phyloP scores from a whole-genome alignment of 2,113 vertebrate genomes.

The Cavia porcellus region DNA sequence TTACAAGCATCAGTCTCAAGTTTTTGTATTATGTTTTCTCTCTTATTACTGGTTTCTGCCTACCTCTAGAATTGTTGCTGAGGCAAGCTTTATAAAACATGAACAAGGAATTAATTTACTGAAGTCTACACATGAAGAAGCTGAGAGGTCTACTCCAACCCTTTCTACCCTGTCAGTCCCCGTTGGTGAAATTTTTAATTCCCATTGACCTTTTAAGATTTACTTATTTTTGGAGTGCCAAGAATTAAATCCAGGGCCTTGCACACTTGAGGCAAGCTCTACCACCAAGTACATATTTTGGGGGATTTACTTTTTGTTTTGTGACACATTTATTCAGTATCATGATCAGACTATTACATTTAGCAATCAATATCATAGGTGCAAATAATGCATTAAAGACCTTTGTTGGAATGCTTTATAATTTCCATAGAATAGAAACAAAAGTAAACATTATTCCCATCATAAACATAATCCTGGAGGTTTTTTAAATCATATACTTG shows the following conservation, averaged over 20 bases:
- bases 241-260: neutral
- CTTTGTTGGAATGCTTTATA: neutral
- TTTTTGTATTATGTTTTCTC: neutral
- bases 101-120: neutral
- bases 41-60: neutral
- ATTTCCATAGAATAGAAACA: neutral
- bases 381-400: neutral
- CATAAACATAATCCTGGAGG: neutral
- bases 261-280: neutral
- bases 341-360: neutral
- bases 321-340: neutral
- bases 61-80: neutral
- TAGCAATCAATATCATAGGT: neutral
- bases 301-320: neutral
- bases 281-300: neutral
- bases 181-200: neutral
- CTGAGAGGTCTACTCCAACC: neutral
- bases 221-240: neutral
- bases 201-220: neutral
- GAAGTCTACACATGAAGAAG: neutral
- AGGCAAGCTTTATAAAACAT: slow-evolving; percentile 11
- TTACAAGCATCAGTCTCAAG: neutral
- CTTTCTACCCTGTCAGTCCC: neutral
- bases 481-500: neutral
- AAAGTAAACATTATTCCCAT: neutral